Conservation (phyloP, 2,888 invertebrate genomes). For the Chesias legatella region DNA sequence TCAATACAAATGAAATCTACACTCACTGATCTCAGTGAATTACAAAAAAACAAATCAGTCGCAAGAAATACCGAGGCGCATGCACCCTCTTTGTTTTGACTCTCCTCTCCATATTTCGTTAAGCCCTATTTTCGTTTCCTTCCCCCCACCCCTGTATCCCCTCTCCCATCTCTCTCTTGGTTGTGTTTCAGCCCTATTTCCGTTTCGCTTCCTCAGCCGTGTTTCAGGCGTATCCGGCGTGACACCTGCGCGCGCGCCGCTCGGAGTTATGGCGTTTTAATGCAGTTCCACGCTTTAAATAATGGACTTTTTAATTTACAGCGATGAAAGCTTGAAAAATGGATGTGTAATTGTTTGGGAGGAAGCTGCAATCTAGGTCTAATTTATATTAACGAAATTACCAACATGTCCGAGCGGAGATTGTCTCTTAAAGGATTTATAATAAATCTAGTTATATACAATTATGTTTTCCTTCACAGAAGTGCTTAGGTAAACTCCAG, state of each 20-base stretch:
- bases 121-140: constrained; percentile 14
- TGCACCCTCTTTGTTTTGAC: constrained; percentile 45
- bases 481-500: no score
- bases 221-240: constrained; percentile 72
- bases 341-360: constrained; percentile 29
- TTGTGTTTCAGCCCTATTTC: background rate
- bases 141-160: constrained; percentile 22
- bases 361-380: no score
- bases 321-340: constrained; percentile 59
- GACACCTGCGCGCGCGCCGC: constrained; percentile 71
- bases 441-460: no score
- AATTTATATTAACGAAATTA: no score
- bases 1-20: no score
- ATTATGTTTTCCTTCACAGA: no score
- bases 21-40: background rate
- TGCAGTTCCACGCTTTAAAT: constrained; percentile 57
- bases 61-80: constrained; percentile 34
- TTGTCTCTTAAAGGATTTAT: no score
- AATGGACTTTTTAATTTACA: constrained; percentile 60
- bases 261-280: constrained; percentile 69
- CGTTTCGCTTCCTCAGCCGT: constrained; percentile 1
- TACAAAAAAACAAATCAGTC: constrained; percentile 27
- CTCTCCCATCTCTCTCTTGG: constrained; percentile 5
- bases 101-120: constrained; percentile 24
- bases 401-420: no score